Percentiles rank a stretch among this genome's conserved stretches.
These are phyloP conservation scores for Clepsis dumicolana DNA, from an alignment of 2,888 invertebrate species.

Conservation along the genomic window DNA sequence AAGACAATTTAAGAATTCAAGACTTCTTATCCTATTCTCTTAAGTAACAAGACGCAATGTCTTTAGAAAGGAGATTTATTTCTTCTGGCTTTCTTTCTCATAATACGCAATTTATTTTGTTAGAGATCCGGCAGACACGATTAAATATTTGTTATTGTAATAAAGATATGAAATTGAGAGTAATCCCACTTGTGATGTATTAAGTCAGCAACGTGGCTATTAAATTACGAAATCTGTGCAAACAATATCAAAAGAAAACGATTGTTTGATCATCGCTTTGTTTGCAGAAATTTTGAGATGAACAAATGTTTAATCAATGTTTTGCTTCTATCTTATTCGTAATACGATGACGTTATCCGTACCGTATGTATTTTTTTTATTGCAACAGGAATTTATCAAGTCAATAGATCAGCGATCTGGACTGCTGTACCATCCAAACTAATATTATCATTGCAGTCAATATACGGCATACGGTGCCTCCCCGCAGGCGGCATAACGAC, in stretches of 20 bases:
- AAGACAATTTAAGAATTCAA: background rate
- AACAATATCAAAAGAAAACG: background rate
- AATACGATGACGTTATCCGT: background rate
- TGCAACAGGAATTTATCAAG: too few species aligned
- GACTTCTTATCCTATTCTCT: background rate
- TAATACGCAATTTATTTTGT: constrained; percentile 10
- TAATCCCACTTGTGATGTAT: constrained; percentile 1
- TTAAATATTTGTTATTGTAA: background rate
- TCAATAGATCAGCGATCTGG: too few species aligned
- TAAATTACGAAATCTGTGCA: background rate
- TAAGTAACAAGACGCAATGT: background rate
- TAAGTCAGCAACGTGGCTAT: constrained; percentile 4
- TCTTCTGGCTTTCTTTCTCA: background rate
- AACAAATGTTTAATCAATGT: background rate
- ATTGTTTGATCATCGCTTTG: constrained; percentile 2
- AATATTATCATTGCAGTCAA: too few species aligned
- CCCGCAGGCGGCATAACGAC: too few species aligned
- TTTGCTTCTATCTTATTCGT: background rate
- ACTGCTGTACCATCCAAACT: too few species aligned
- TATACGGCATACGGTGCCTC: too few species aligned
- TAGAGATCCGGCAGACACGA: background rate
- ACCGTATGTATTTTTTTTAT: too few species aligned
- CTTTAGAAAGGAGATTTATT: constrained; percentile 13
- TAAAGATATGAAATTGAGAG: constrained; percentile 1
- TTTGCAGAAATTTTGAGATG: background rate